Conservation (phyloP, 2,888 invertebrate species). For the Physocephala rufipes region DNA sequence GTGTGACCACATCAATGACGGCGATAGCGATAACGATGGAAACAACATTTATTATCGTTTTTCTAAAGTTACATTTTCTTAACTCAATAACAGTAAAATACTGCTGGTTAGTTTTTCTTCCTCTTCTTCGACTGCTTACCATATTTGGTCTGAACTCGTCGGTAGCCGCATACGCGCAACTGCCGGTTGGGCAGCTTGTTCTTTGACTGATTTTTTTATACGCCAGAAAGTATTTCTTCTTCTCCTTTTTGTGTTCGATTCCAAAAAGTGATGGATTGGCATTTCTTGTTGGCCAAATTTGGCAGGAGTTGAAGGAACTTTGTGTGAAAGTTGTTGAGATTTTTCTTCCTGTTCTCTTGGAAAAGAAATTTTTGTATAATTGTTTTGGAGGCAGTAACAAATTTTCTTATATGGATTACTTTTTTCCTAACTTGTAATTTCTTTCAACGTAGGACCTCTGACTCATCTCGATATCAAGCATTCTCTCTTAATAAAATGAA, state of each 20-base stretch:
- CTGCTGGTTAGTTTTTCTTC: not conserved
- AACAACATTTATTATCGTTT: not conserved
- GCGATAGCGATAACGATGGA: not conserved
- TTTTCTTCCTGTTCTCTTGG: too few species aligned
- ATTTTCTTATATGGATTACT: too few species aligned
- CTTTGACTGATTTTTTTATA: not conserved
- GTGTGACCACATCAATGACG: slow-evolving; percentile 2
- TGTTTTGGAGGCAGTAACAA: too few species aligned
- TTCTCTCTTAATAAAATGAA: too few species aligned
- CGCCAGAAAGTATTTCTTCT: not conserved
- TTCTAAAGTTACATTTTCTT: not conserved
- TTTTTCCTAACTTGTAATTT: too few species aligned
- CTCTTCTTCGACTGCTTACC: too few species aligned
- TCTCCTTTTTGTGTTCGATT: not conserved
- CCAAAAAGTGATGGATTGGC: slow-evolving; percentile 28
- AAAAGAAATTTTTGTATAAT: too few species aligned
- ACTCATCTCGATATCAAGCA: too few species aligned
- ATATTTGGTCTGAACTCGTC: not conserved
- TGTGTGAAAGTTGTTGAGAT: slow-evolving; percentile 27
- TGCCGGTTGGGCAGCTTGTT: not conserved
- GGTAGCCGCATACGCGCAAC: not conserved
- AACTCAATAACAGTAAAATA: not conserved
- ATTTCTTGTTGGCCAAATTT: slow-evolving; percentile 27
- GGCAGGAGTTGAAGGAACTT: slow-evolving; percentile 30
- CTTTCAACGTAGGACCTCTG: too few species aligned